Percentiles rank a stretch among this genome's conserved stretches.
These are phyloP conservation scores for Podiceps cristatus DNA, from an alignment of 2,113 vertebrate genomes.

Conservation along the genomic window DNA sequence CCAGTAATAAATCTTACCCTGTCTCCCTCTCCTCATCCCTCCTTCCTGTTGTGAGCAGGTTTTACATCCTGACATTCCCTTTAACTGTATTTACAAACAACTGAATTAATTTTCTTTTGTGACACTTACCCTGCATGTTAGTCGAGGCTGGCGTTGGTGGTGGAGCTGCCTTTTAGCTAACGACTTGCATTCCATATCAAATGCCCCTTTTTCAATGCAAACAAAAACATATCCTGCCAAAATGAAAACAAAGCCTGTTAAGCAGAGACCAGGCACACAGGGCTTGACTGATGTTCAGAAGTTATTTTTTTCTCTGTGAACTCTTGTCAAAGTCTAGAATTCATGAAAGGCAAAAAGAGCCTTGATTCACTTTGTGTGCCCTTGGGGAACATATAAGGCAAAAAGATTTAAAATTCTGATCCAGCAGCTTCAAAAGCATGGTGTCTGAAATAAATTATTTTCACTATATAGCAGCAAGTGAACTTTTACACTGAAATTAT, in stretches of 20 bases:
- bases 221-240: conserved; percentile 52
- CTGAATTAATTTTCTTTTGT: conserved; percentile 46
- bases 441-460: conserved; percentile 72
- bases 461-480: conserved; percentile 46
- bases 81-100: neutral
- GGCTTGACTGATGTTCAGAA: conserved; percentile 66
- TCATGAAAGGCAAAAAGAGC: conserved; percentile 72
- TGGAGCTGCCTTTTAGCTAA: conserved; percentile 20
- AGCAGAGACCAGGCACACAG: conserved; percentile 53
- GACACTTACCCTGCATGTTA: neutral
- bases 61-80: conserved; percentile 19
- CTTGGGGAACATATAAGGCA: conserved; percentile 60
- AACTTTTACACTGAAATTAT: conserved; percentile 57
- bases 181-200: conserved; percentile 36
- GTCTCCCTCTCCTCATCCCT: neutral
- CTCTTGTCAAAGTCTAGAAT: conserved; percentile 67
- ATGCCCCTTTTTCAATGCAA: conserved; percentile 58
- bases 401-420: conserved; percentile 78
- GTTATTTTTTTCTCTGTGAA: conserved; percentile 56
- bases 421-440: conserved; percentile 60
- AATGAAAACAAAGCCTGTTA: conserved; percentile 52
- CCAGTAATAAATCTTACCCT: neutral
- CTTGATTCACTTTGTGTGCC: conserved; percentile 61
- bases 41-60: neutral
- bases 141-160: neutral